Evolutionary conservation across 2,113 vertebrate genomes (phyloP).

Genomic region (Bubo blakistoni): DNA sequence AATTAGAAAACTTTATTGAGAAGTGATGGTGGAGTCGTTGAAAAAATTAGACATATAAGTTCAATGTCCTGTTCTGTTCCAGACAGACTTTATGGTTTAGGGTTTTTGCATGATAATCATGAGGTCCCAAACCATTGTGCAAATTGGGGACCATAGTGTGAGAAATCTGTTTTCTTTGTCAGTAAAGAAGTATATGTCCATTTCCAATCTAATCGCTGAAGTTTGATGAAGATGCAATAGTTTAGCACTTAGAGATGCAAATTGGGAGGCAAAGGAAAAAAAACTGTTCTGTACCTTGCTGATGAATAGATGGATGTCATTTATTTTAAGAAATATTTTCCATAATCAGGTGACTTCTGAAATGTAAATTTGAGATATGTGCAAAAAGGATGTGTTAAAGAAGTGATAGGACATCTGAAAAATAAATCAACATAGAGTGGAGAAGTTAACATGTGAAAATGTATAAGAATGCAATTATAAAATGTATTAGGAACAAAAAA

Average conservation of each 20-base stretch:
- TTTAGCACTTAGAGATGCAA: background rate
- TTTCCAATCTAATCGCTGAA: background rate
- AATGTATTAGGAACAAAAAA: fast-evolving
- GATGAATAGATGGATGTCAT: background rate
- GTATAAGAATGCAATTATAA: background rate
- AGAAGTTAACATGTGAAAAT: background rate
- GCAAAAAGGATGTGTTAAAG: background rate
- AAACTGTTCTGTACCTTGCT: fast-evolving
- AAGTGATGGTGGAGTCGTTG: background rate
- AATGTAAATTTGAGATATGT: background rate
- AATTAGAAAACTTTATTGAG: background rate
- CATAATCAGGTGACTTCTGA: background rate
- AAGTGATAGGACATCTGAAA: background rate
- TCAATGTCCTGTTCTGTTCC: background rate
- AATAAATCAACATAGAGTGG: background rate
- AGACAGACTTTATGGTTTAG: background rate
- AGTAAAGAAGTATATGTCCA: background rate
- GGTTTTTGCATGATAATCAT: background rate
- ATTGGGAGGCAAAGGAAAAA: background rate
- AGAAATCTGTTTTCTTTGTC: background rate
- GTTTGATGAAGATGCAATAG: background rate
- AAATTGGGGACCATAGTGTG: fast-evolving
- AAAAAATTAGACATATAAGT: background rate
- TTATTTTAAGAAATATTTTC: background rate
- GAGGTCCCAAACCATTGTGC: too few relatives aligned